phyloP scores from a whole-genome alignment of 2,888 invertebrate genomes.

The Ophioninae sp. region DNA sequence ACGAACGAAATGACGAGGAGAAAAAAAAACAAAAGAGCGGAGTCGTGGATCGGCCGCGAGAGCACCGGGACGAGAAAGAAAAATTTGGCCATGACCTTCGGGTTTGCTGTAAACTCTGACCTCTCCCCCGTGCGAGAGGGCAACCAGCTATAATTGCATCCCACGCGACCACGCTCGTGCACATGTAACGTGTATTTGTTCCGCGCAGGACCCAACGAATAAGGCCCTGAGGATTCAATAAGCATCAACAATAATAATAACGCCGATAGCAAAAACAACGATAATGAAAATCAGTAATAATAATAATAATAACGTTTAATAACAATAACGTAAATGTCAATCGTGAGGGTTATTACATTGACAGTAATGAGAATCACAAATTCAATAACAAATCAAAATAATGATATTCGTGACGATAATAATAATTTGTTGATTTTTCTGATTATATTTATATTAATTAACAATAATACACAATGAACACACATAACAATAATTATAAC shows the following conservation, averaged over 20 bases:
- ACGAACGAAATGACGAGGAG: slow-evolving; percentile 12
- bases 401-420: background rate
- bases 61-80: slow-evolving; percentile 53
- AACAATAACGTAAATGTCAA: background rate
- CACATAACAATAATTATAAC: background rate
- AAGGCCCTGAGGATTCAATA: background rate
- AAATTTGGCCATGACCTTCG: slow-evolving; percentile 64
- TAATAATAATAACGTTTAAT: background rate
- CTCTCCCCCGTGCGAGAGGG: slow-evolving; percentile 41
- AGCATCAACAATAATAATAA: background rate
- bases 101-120: slow-evolving; percentile 62
- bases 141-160: slow-evolving; percentile 37
- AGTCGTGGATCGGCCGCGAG: slow-evolving; percentile 49
- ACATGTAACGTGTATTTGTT: slow-evolving; percentile 10
- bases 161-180: slow-evolving; percentile 23
- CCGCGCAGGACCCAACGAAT: background rate
- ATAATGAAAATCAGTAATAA: background rate
- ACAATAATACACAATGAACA: too few relatives aligned
- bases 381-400: background rate
- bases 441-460: too few relatives aligned
- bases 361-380: background rate
- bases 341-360: background rate
- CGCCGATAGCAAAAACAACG: background rate
- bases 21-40: slow-evolving; percentile 23
- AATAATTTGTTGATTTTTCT: background rate